Conservation (phyloP, 92 coral and sea anemone species). For the Anthopleura xanthogrammica region DNA sequence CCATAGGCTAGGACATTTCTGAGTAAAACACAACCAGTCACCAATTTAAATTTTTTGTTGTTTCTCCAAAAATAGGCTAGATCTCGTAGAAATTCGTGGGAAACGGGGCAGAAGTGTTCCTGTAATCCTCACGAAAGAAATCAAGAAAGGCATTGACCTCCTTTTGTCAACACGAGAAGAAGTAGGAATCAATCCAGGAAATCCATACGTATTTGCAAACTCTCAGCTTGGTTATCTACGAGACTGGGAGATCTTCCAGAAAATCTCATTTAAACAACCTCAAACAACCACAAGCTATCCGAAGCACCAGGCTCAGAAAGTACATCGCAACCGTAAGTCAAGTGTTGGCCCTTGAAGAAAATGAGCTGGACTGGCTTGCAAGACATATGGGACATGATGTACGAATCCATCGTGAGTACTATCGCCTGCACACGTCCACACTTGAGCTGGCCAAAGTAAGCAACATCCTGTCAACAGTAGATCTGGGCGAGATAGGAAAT, state of each 20-base stretch:
- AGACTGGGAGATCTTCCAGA: conserved; percentile 12
- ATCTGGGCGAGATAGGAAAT: background rate
- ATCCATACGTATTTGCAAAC: conserved; percentile 54
- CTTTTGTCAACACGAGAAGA: conserved; percentile 27
- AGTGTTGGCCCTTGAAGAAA: background rate
- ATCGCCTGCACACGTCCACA: too few relatives aligned
- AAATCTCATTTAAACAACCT: background rate
- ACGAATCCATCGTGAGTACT: too few relatives aligned
- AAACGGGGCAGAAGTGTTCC: conserved; percentile 48
- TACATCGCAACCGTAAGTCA: conserved; percentile 4
- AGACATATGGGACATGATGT: conserved; percentile 13
- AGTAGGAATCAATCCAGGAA: conserved; percentile 40
- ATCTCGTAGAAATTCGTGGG: conserved; percentile 43
- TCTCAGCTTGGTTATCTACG: background rate
- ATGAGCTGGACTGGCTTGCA: conserved; percentile 7
- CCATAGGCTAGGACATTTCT: too few relatives aligned
- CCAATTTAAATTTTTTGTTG: too few relatives aligned
- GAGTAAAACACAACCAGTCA: too few relatives aligned
- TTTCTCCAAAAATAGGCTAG: background rate
- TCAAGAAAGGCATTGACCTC: conserved; percentile 34
- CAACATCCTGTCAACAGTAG: too few relatives aligned
- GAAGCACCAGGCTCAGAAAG: conserved; percentile 4
- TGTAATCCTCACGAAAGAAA: conserved; percentile 37
- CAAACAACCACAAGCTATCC: background rate
- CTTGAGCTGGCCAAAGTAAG: too few relatives aligned